Percentiles rank a stretch among this genome's conserved stretches.
These are phyloP conservation scores for Episyrphus balteatus DNA, from an alignment of 1,140 invertebrate genomes.

Conservation along the genomic window DNA sequence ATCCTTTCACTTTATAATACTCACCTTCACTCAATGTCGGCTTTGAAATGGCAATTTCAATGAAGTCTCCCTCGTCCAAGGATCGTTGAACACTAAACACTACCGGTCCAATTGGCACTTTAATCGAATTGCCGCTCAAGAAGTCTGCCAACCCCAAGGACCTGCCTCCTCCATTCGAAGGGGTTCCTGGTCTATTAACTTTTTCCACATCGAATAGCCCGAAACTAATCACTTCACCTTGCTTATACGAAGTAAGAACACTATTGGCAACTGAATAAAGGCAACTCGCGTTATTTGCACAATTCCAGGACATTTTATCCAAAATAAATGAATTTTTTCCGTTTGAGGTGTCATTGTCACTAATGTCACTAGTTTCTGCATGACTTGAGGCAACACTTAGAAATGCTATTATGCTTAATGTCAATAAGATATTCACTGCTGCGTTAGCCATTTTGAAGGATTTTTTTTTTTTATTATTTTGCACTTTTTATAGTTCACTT, in stretches of 20 bases:
- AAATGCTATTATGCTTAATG: too few species aligned
- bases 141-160: slow-evolving; percentile 28
- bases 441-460: too few species aligned
- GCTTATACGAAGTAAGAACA: slow-evolving; percentile 23
- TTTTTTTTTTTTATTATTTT: too few species aligned
- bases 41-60: slow-evolving; percentile 33
- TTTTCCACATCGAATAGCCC: slow-evolving; percentile 30
- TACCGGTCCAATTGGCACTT: slow-evolving; percentile 32
- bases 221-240: slow-evolving; percentile 29
- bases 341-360: too few species aligned
- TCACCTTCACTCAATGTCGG: slow-evolving; percentile 1
- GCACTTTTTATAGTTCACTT: too few species aligned
- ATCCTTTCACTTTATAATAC: neutral
- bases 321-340: slow-evolving; percentile 20
- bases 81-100: slow-evolving; percentile 34
- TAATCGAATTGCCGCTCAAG: slow-evolving; percentile 29
- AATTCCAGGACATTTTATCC: slow-evolving; percentile 33
- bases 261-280: slow-evolving; percentile 21
- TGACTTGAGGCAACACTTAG: too few species aligned
- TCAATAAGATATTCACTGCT: too few species aligned
- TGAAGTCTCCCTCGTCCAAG: slow-evolving; percentile 32
- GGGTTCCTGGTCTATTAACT: neutral
- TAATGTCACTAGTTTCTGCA: too few species aligned
- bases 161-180: slow-evolving; percentile 11
- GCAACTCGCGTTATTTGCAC: slow-evolving; percentile 34